These are phyloP conservation scores for Cantharis lateralis DNA, from an alignment of 2,888 invertebrate genomes.

Conservation along the genomic window DNA sequence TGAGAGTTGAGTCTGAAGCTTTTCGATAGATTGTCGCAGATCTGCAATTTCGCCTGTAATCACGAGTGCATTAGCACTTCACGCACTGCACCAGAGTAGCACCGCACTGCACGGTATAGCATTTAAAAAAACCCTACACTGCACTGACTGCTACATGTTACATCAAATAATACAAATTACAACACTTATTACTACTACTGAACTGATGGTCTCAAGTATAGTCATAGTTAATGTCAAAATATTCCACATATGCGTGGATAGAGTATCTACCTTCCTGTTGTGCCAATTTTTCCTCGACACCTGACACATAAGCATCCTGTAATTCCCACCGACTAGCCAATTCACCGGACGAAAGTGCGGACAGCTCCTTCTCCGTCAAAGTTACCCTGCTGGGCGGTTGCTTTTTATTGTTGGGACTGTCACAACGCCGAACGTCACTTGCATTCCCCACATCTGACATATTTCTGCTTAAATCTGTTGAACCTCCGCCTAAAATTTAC, in stretches of 20 bases:
- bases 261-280: slow-evolving; percentile 75
- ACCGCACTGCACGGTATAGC: slow-evolving; percentile 34
- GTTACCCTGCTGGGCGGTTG: slow-evolving; percentile 60
- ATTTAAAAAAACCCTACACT: slow-evolving; percentile 30
- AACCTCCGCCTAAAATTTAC: slow-evolving; percentile 17
- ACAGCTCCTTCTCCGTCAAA: slow-evolving; percentile 68
- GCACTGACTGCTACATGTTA: slow-evolving; percentile 34
- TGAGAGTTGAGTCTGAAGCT: slow-evolving; percentile 77
- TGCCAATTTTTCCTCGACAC: slow-evolving; percentile 74
- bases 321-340: slow-evolving; percentile 73
- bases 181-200: slow-evolving; percentile 33
- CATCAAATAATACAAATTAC: slow-evolving; percentile 30
- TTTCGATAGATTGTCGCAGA: slow-evolving; percentile 78
- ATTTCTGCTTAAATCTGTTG: slow-evolving; percentile 10
- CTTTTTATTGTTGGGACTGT: slow-evolving; percentile 59
- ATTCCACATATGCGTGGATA: slow-evolving; percentile 51
- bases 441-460: slow-evolving; percentile 47
- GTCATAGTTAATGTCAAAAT: slow-evolving; percentile 39
- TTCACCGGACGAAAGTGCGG: slow-evolving; percentile 66
- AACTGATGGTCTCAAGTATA: slow-evolving; percentile 35
- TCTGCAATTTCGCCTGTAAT: slow-evolving; percentile 72
- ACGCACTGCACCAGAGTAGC: slow-evolving; percentile 33
- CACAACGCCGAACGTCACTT: slow-evolving; percentile 48
- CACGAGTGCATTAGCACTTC: slow-evolving; percentile 39
- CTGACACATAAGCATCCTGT: slow-evolving; percentile 77